phyloP scores from a whole-genome alignment of 2,888 invertebrate species.

The Xestia c-nigrum region DNA sequence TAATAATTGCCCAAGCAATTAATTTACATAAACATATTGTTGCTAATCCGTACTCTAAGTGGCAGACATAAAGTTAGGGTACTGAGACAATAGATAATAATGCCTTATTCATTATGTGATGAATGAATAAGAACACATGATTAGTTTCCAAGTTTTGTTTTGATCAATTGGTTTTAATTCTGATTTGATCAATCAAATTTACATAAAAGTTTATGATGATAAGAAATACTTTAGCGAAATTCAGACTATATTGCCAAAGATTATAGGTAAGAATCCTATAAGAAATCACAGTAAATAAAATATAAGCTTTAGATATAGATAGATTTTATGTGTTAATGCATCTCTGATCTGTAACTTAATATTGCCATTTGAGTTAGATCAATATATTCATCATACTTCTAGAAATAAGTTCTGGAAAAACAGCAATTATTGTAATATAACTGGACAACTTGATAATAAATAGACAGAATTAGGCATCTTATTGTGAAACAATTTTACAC shows the following conservation, averaged over 20 bases:
- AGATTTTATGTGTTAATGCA: not conserved
- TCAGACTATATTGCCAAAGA: not conserved
- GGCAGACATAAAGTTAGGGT: not conserved
- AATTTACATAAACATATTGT: not conserved
- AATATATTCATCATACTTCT: not conserved
- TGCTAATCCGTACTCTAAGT: not conserved
- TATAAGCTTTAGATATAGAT: not conserved
- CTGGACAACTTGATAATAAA: not conserved
- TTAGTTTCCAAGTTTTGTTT: not conserved
- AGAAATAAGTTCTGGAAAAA: not conserved
- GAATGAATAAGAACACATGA: not conserved
- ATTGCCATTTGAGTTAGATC: not conserved
- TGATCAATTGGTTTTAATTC: not conserved
- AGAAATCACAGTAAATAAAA: not conserved
- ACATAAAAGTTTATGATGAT: not conserved
- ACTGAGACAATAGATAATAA: not conserved
- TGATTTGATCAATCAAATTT: not conserved
- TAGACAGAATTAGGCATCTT: not conserved
- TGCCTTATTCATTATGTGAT: not conserved
- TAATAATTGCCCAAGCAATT: not conserved
- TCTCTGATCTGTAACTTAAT: not conserved
- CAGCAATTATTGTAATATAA: slow-evolving; percentile 4
- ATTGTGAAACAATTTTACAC: not conserved
- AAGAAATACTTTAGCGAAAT: slow-evolving; percentile 12
- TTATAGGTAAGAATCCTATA: slow-evolving; percentile 25